Conservation (phyloP, 2,888 invertebrate species). For the Tetranychus piercei region DNA sequence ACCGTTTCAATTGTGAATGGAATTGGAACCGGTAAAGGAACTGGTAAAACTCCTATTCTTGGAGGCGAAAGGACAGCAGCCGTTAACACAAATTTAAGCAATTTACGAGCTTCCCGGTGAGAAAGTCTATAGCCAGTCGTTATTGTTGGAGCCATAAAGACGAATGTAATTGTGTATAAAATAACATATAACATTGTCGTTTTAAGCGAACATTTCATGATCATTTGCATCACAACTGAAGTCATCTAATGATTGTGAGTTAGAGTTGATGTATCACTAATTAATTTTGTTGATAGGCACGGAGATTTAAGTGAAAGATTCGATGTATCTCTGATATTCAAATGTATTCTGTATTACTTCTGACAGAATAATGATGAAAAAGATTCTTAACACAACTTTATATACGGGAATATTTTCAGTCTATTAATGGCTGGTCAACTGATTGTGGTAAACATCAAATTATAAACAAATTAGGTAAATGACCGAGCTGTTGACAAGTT, state of each 20-base stretch:
- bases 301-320: no score
- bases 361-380: no score
- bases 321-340: no score
- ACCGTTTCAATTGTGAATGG: constrained; percentile 2
- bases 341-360: no score
- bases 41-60: neutral
- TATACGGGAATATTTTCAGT: no score
- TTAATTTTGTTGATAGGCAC: no score
- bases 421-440: no score
- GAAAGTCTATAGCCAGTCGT: neutral
- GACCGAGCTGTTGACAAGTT: neutral
- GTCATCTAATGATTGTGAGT: no score
- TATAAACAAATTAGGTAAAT: no score
- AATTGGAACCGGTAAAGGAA: neutral
- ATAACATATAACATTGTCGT: neutral
- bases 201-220: neutral
- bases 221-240: neutral
- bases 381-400: no score
- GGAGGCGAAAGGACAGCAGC: constrained; percentile 3
- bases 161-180: neutral
- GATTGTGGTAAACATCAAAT: no score
- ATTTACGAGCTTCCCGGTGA: neutral
- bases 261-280: no score
- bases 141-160: neutral
- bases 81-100: neutral